Conservation (phyloP, 35 echinoderm and acorn worm genomes). For the Ptychodera flava region DNA sequence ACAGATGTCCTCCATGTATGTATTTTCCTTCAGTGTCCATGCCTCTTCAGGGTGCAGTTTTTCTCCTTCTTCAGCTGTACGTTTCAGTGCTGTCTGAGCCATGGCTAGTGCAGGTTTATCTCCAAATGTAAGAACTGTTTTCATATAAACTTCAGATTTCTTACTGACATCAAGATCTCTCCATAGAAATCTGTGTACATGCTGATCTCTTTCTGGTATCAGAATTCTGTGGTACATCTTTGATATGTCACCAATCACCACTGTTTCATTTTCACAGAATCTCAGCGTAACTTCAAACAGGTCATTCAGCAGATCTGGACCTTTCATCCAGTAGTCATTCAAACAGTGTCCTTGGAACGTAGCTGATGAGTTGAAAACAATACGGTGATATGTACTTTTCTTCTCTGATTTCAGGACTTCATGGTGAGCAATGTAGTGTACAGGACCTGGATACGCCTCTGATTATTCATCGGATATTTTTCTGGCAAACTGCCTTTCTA, state of each 20-base stretch:
- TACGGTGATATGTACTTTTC: conserved; percentile 55
- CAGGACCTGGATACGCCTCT: conserved; percentile 11
- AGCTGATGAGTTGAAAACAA: too few relatives aligned
- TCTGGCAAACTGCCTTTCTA: conserved; percentile 28
- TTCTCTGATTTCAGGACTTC: conserved; percentile 31
- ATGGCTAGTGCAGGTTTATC: too few relatives aligned
- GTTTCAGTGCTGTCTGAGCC: too few relatives aligned
- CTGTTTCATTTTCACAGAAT: conserved; percentile 18
- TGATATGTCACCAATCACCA: conserved; percentile 25
- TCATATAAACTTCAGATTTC: conserved; percentile 31
- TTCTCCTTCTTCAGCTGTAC: too few relatives aligned
- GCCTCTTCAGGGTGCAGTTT: conserved; percentile 21
- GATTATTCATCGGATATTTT: conserved; percentile 31
- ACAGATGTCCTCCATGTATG: conserved; percentile 44
- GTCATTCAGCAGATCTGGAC: too few relatives aligned
- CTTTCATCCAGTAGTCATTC: too few relatives aligned
- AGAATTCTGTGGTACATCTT: too few relatives aligned
- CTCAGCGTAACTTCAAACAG: conserved; percentile 21
- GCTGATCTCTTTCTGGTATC: too few relatives aligned
- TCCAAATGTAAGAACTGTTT: too few relatives aligned
- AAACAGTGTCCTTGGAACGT: too few relatives aligned
- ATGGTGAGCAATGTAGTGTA: conserved; percentile 56
- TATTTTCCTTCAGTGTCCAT: conserved; percentile 20
- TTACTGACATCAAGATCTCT: too few relatives aligned
- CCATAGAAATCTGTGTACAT: too few relatives aligned